phyloP scores from a whole-genome alignment of 2,888 invertebrate species.

The Diplazon laetatorius region DNA sequence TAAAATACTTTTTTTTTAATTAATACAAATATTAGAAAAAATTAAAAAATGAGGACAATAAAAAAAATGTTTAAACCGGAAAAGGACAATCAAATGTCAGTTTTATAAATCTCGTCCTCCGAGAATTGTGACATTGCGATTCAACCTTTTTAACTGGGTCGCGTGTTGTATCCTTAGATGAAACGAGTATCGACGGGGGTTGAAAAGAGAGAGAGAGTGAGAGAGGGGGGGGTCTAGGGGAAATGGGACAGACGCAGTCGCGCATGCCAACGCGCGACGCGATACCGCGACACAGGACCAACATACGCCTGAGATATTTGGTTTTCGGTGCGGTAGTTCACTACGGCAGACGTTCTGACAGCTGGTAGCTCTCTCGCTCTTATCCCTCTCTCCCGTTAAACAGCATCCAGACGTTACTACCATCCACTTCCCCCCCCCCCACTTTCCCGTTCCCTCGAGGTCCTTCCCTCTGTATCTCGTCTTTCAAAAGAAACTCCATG shows the following conservation, averaged over 20 bases:
- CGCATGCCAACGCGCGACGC: constrained; percentile 32
- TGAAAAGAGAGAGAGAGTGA: constrained; percentile 2
- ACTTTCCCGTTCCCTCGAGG: constrained; percentile 59
- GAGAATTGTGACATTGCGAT: constrained; percentile 19
- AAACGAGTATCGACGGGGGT: constrained; percentile 46
- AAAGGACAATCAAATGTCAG: not conserved
- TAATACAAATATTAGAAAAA: too few species aligned
- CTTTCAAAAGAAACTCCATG: not conserved
- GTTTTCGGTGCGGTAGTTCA: constrained; percentile 41
- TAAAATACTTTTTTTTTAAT: too few species aligned
- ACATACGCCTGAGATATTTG: constrained; percentile 22
- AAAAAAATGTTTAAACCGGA: too few species aligned
- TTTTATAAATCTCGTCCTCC: too few species aligned
- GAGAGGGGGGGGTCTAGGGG: not conserved
- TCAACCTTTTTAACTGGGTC: constrained; percentile 45
- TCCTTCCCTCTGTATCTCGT: constrained; percentile 31
- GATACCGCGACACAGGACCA: constrained; percentile 17
- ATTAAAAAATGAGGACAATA: too few species aligned
- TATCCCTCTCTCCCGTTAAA: constrained; percentile 5
- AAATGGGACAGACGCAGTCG: constrained; percentile 16
- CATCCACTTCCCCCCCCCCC: constrained; percentile 28
- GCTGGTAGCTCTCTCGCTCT: constrained; percentile 31
- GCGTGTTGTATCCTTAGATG: constrained; percentile 48
- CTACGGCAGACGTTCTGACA: constrained; percentile 40
- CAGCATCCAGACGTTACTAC: constrained; percentile 30